phyloP scores from a whole-genome alignment of 2,113 vertebrate species.

The Dromas ardeola region DNA sequence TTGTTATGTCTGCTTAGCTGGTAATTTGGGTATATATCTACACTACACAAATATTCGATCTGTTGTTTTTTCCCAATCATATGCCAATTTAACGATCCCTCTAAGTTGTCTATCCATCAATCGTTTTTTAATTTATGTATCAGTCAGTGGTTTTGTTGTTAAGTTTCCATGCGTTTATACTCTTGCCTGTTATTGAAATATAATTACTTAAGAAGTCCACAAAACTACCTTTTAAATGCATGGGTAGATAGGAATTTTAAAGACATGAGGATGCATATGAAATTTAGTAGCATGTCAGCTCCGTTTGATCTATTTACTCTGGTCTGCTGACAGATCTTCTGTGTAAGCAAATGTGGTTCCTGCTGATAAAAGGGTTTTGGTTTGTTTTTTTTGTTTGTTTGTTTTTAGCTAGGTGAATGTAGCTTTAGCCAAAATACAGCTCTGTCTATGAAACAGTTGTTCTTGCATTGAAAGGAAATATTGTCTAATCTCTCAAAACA shows the following conservation, averaged over 20 bases:
- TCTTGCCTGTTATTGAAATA: conserved; percentile 41
- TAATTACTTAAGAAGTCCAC: conserved; percentile 40
- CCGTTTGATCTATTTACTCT: conserved; percentile 27
- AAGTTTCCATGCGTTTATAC: not conserved
- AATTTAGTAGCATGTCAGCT: conserved; percentile 10
- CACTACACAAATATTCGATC: not conserved
- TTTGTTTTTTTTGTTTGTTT: not conserved
- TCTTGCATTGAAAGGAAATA: not conserved
- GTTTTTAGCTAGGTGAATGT: not conserved
- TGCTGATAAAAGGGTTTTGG: not conserved
- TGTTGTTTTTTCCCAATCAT: conserved; percentile 47
- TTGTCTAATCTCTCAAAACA: not conserved
- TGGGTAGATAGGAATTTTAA: conserved; percentile 50
- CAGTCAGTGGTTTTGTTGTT: not conserved
- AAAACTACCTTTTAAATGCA: conserved; percentile 46
- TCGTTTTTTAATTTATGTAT: conserved; percentile 36
- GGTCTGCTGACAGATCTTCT: conserved; percentile 12
- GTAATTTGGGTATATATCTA: accelerated
- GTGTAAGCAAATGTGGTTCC: conserved; percentile 14
- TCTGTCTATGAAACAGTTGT: not conserved
- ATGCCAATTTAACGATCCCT: conserved; percentile 43
- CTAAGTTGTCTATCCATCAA: conserved; percentile 44
- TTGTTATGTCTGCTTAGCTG: accelerated
- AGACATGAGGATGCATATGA: conserved; percentile 24
- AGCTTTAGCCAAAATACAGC: not conserved